Evolutionary conservation across 2,113 vertebrate genomes (phyloP).

Genomic region (Okapia johnstoni): DNA sequence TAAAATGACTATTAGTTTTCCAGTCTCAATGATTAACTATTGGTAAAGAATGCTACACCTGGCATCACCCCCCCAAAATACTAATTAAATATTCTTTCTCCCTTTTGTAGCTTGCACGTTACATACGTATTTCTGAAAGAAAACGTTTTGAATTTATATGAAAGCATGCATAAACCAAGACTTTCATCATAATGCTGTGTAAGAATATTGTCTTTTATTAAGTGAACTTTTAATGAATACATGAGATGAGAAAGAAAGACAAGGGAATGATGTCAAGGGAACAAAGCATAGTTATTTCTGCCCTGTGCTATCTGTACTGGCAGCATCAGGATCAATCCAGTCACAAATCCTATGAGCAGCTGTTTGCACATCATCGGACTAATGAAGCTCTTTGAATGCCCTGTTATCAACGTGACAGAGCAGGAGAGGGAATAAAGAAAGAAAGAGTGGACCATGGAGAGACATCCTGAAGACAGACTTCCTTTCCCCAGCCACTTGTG

Average conservation of each 20-base stretch:
- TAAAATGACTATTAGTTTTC: neutral
- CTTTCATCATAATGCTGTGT: neutral
- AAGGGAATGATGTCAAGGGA: neutral
- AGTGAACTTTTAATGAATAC: neutral
- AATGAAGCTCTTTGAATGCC: conserved; percentile 56
- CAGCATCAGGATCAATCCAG: conserved; percentile 9
- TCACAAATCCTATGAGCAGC: conserved; percentile 30
- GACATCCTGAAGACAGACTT: conserved; percentile 13
- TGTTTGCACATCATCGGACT: neutral
- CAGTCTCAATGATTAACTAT: neutral
- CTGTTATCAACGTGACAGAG: neutral
- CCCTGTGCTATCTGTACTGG: neutral
- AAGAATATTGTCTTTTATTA: neutral
- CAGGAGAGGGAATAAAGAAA: neutral
- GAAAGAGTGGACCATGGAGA: conserved; percentile 9
- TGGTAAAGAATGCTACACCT: neutral
- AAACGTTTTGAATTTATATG: conserved; percentile 10
- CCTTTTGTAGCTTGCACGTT: neutral
- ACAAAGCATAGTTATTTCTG: neutral
- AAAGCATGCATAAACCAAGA: neutral
- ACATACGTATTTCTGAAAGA: neutral
- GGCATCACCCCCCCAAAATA: neutral
- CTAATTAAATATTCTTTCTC: neutral
- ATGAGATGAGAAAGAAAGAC: neutral
- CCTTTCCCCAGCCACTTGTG: conserved; percentile 62